phyloP scores from a whole-genome alignment of 2,113 vertebrate species.

The Cyrtonyx montezumae region DNA sequence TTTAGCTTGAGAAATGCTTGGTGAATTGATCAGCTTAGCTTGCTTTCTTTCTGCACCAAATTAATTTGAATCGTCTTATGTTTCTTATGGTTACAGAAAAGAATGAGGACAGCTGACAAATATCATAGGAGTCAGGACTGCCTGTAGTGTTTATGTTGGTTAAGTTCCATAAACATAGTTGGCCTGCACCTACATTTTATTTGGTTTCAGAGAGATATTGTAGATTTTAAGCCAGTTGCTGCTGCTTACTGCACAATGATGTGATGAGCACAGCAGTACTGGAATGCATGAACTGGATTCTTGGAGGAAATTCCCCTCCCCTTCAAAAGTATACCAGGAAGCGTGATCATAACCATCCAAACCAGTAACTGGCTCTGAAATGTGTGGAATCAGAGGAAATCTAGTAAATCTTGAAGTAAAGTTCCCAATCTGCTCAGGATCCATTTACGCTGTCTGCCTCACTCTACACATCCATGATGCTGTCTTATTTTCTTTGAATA shows the following conservation, averaged over 20 bases:
- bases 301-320: neutral
- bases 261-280: neutral
- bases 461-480: neutral
- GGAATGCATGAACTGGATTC: neutral
- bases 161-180: neutral
- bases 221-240: neutral
- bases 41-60: neutral
- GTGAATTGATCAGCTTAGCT: neutral
- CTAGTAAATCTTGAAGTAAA: neutral
- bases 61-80: neutral
- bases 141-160: neutral
- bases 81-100: neutral
- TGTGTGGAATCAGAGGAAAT: neutral
- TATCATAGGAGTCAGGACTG: neutral
- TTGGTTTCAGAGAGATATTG: neutral
- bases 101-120: neutral
- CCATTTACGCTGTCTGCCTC: neutral
- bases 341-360: neutral
- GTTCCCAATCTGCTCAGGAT: neutral
- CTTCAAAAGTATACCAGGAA: neutral
- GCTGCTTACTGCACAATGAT: accelerated
- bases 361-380: neutral
- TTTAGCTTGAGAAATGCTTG: neutral
- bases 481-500: neutral
- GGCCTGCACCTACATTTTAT: neutral